Percentiles rank a stretch among this genome's conserved stretches.
These are phyloP conservation scores for Dicranocentrus wangi DNA, from an alignment of 2,888 invertebrate genomes.

Conservation along the genomic window DNA sequence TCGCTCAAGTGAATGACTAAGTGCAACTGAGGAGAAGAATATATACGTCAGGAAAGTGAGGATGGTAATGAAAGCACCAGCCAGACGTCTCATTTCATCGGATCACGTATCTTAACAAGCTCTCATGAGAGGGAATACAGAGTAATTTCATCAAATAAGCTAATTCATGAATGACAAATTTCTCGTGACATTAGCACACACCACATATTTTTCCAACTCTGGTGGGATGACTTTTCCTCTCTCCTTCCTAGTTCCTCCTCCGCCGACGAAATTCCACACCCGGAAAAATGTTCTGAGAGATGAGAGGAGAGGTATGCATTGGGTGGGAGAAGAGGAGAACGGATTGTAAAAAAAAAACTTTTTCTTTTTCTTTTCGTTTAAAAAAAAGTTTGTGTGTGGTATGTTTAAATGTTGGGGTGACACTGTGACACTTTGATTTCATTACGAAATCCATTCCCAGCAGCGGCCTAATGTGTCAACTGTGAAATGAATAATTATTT, in stretches of 20 bases:
- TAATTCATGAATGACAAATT: conserved; percentile 56
- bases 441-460: conserved; percentile 23
- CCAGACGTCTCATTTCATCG: not conserved
- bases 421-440: conserved; percentile 3
- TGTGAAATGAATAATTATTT: conserved; percentile 41
- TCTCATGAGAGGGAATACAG: not conserved
- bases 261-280: not conserved
- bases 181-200: conserved; percentile 4
- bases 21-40: no score
- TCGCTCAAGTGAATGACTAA: not conserved
- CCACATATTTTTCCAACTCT: conserved; percentile 47
- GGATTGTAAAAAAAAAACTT: no score
- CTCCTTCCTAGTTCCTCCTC: not conserved
- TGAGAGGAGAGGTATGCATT: no score
- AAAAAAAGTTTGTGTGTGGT: not conserved
- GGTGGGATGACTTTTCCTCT: conserved; percentile 35
- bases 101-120: conserved; percentile 12
- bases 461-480: conserved; percentile 3
- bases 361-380: not conserved
- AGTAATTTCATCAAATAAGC: conserved; percentile 8
- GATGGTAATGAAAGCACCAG: conserved; percentile 32
- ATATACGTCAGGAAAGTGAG: no score
- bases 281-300: no score
- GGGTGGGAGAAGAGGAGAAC: no score
- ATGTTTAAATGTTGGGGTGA: not conserved